Conservation (phyloP, 2,113 vertebrate genomes). For the Cheilinus undulatus region DNA sequence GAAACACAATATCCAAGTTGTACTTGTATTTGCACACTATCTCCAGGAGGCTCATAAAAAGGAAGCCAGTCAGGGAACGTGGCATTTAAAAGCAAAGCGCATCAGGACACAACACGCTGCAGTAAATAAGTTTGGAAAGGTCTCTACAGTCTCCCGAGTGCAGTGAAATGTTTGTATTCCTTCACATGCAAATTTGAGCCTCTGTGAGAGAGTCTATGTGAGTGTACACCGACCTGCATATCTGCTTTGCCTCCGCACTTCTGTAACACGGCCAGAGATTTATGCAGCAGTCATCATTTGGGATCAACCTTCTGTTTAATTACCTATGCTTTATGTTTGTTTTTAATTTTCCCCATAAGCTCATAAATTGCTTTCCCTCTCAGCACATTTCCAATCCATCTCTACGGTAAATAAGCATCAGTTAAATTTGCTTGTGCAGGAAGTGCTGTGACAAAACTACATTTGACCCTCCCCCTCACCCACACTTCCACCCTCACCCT, state of each 20-base stretch:
- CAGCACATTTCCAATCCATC: slow-evolving; percentile 58
- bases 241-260: slow-evolving; percentile 24
- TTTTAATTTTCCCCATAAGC: slow-evolving; percentile 74
- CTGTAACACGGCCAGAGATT: slow-evolving; percentile 46
- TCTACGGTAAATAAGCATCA: slow-evolving; percentile 60
- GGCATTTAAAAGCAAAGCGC: slow-evolving; percentile 55
- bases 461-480: not conserved
- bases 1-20: slow-evolving; percentile 42
- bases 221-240: slow-evolving; percentile 14
- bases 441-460: slow-evolving; percentile 25
- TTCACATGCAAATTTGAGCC: slow-evolving; percentile 55
- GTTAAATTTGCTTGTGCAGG: slow-evolving; percentile 57
- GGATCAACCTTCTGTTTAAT: slow-evolving; percentile 75
- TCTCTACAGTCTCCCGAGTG: slow-evolving; percentile 44
- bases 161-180: slow-evolving; percentile 29
- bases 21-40: slow-evolving; percentile 28
- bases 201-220: slow-evolving; percentile 4
- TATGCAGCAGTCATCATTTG: slow-evolving; percentile 64
- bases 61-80: slow-evolving; percentile 34
- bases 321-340: slow-evolving; percentile 74
- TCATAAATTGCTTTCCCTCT: slow-evolving; percentile 65
- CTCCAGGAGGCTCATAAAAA: slow-evolving; percentile 29
- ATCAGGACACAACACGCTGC: slow-evolving; percentile 22
- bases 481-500: too few relatives aligned
- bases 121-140: slow-evolving; percentile 54